Conservation (phyloP, 2,113 vertebrate genomes). For the Stigmatopora nigra region DNA sequence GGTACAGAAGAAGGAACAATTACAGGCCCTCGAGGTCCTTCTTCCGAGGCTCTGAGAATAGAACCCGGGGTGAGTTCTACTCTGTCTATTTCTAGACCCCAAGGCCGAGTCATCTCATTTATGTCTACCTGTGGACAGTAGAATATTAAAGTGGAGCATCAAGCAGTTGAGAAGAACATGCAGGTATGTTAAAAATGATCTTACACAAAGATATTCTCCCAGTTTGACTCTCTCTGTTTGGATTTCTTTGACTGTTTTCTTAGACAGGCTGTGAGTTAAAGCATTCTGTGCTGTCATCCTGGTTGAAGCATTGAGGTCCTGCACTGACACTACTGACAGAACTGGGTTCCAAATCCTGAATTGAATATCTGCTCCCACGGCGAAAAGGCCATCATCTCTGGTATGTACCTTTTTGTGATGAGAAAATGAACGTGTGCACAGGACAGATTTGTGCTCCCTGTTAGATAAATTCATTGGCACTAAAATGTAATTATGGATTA, state of each 20-base stretch:
- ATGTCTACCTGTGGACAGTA: slow-evolving; percentile 75
- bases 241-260: slow-evolving; percentile 76
- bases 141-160: neutral
- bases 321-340: slow-evolving; percentile 80
- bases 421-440: neutral
- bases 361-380: slow-evolving; percentile 80
- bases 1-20: slow-evolving; percentile 55
- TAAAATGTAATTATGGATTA: no score
- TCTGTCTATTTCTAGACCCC: slow-evolving; percentile 85
- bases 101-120: slow-evolving; percentile 81
- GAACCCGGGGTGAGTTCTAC: slow-evolving; percentile 79
- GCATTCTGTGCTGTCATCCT: slow-evolving; percentile 78
- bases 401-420: slow-evolving; percentile 72
- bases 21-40: slow-evolving; percentile 22
- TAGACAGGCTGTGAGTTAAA: slow-evolving; percentile 76
- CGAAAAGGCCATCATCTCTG: slow-evolving; percentile 75
- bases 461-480: no score
- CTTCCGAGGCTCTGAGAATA: slow-evolving; percentile 69
- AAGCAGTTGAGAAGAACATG: slow-evolving; percentile 3
- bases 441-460: neutral
- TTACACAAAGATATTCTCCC: slow-evolving; percentile 81
- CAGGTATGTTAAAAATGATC: slow-evolving; percentile 12
- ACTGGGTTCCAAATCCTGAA: slow-evolving; percentile 87
- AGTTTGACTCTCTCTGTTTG: slow-evolving; percentile 76
- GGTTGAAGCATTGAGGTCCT: slow-evolving; percentile 80